Evolutionary conservation across 2,797 vertebrate species (phyloP).

Genomic region (Parauchenoglanis punctatus): DNA sequence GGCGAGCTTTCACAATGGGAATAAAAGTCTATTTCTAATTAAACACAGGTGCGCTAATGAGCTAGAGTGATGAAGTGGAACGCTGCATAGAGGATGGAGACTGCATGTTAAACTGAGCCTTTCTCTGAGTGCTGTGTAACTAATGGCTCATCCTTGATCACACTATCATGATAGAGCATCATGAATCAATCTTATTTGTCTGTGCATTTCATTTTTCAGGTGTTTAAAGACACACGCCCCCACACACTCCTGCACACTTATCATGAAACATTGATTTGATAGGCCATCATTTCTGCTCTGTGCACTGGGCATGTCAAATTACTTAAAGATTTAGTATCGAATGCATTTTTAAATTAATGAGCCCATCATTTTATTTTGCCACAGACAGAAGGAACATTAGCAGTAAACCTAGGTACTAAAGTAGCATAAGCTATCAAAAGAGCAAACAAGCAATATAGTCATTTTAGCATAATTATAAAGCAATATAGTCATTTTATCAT

Average conservation of each 20-base stretch:
- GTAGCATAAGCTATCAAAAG: neutral
- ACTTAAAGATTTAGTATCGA: slow-evolving; percentile 22
- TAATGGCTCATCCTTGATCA: slow-evolving; percentile 5
- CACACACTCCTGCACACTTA: neutral
- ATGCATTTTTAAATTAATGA: slow-evolving; percentile 16
- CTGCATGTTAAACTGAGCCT: slow-evolving; percentile 1
- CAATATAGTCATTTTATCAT: too few relatives aligned
- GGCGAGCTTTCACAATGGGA: slow-evolving; percentile 2
- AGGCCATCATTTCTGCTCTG: slow-evolving; percentile 10
- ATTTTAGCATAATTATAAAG: neutral
- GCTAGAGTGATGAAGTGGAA: neutral
- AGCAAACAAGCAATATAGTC: neutral
- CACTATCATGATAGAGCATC: neutral
- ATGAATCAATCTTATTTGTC: slow-evolving; percentile 6
- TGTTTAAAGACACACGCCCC: neutral
- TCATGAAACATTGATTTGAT: slow-evolving; percentile 22
- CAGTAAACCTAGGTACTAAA: neutral
- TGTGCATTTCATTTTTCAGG: slow-evolving; percentile 3
- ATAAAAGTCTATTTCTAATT: slow-evolving; percentile 7
- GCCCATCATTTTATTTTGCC: slow-evolving; percentile 1
- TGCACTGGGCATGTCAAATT: slow-evolving; percentile 19
- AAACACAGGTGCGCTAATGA: slow-evolving; percentile 7
- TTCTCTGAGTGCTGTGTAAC: slow-evolving; percentile 1
- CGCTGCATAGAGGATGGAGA: neutral
- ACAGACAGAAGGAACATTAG: slow-evolving; percentile 4